Conservation (phyloP, 1,140 invertebrate species). For the Eufriesea mexicana region DNA sequence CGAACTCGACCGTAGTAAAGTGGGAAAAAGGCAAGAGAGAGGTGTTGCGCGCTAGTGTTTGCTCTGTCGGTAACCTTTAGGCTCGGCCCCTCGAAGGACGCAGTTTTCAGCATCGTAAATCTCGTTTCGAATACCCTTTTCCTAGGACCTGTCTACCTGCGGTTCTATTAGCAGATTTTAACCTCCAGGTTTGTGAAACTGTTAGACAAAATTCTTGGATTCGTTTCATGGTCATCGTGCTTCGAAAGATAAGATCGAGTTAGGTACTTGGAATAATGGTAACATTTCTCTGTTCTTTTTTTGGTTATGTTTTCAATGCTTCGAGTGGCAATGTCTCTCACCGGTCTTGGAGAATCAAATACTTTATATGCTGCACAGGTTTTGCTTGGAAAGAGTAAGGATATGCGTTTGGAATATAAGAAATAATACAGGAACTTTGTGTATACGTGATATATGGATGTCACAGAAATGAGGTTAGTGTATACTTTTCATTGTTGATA, state of each 20-base stretch:
- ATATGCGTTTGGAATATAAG: constrained; percentile 12
- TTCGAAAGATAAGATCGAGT: not conserved
- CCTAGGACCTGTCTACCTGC: constrained; percentile 34
- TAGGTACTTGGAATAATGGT: not conserved
- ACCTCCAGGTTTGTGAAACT: not conserved
- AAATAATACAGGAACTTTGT: not conserved
- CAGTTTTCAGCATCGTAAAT: constrained; percentile 33
- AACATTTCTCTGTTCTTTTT: not conserved
- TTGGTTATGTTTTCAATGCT: not conserved
- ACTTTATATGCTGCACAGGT: not conserved
- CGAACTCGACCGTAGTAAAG: not conserved
- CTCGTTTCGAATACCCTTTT: constrained; percentile 26
- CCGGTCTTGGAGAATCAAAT: not conserved
- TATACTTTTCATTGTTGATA: not conserved
- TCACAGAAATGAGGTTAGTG: constrained; percentile 29
- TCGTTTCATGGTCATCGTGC: not conserved
- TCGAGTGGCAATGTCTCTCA: not conserved
- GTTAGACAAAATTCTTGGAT: not conserved
- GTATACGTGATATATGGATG: not conserved
- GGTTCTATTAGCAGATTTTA: constrained; percentile 35
- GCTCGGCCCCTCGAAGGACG: not conserved
- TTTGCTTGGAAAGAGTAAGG: not conserved
- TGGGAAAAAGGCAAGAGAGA: not conserved
- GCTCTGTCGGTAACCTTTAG: constrained; percentile 38
- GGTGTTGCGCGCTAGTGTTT: not conserved